Base-by-base conservation (phyloP, 2,888 invertebrate genomes). In the Ennomos fuscantarius region DNA sequence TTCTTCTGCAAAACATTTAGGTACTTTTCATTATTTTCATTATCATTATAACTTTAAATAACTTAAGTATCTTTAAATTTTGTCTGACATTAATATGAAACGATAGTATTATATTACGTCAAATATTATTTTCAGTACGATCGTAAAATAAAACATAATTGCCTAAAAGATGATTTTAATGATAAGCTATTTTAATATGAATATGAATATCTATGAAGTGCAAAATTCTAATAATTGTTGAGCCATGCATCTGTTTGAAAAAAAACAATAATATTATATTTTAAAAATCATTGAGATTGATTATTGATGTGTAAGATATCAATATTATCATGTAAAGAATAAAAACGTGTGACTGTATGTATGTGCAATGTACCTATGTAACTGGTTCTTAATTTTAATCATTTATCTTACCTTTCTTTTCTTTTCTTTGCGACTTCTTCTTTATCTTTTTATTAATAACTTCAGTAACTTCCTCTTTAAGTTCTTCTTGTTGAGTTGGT, bases 1-100 rank as follows among this genome's bases (percentile, higher is more conserved):
- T 73, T 78, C 78, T 79, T 89, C 90, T 90, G 90, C 72, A 90
- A 90, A 89, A 86, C 24, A 24, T 24, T 24, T 74, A 87, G 74
- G 73, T 69, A 49, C 73, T 78, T 64, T 70, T 72, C 72, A 57
- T 54, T 56, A 49, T 81, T 41, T 41, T 31, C 32, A 63, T 84
- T 81, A 2, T 39, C 37, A 39, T 39, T 15, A 10, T 13, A 9
- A 39, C 24, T 24, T 1, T 15, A 15, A 15, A 24, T 24, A 24
- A 24, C 6, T n/a, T n/a, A n/a, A n/a, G n/a, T 24, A 24, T 6
- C 6, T 24, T 6, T 24, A 24, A 6, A 1, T 15, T 3, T 15
- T 3, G 15, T 15, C 15, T 3, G 15, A 15, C 15, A 3, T n/a
- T n/a, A n/a, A n/a, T n/a, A 15, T 15, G 15, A 15, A 15, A 15